phyloP scores from a whole-genome alignment of 2,888 invertebrate species.

The Sesia apiformis region DNA sequence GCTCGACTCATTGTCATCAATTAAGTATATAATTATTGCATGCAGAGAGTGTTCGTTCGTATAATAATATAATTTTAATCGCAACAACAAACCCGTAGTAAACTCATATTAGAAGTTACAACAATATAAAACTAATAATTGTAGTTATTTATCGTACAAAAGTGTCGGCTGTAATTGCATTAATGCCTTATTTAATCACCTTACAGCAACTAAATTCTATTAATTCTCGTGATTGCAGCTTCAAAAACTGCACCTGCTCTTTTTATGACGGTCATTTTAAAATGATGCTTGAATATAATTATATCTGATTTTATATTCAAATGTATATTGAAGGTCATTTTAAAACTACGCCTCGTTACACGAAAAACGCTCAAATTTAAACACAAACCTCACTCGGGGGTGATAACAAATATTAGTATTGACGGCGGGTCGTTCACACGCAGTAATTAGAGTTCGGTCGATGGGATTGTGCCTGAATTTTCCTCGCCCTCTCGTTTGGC shows the following conservation, averaged over 20 bases:
- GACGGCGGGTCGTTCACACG: slow-evolving; percentile 38
- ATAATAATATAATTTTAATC: no score
- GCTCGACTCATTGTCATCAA: no score
- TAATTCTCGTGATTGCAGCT: background rate
- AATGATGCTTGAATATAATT: slow-evolving; percentile 48
- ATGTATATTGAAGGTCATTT: no score
- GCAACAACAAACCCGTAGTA: no score
- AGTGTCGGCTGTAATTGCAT: background rate
- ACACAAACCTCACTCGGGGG: slow-evolving; percentile 39
- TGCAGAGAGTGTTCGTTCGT: background rate
- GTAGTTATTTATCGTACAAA: background rate
- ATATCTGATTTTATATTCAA: slow-evolving; percentile 13
- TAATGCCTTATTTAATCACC: background rate
- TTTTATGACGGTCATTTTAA: slow-evolving; percentile 26
- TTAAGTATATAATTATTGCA: background rate
- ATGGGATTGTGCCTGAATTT: slow-evolving; percentile 35
- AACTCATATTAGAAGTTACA: background rate
- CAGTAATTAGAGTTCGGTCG: slow-evolving; percentile 12
- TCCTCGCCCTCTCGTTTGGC: slow-evolving; percentile 28
- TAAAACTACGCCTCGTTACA: slow-evolving; percentile 46
- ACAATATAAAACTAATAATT: background rate
- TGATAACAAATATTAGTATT: slow-evolving; percentile 69
- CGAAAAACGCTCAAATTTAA: slow-evolving; percentile 36
- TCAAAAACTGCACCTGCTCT: slow-evolving; percentile 33
- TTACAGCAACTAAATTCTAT: background rate